A percentile compares a stretch with the other conserved stretches of the same genome.
Evolutionary conservation across 2,888 invertebrate species (phyloP).

Genomic region (Trypoxylon attenuatum): DNA sequence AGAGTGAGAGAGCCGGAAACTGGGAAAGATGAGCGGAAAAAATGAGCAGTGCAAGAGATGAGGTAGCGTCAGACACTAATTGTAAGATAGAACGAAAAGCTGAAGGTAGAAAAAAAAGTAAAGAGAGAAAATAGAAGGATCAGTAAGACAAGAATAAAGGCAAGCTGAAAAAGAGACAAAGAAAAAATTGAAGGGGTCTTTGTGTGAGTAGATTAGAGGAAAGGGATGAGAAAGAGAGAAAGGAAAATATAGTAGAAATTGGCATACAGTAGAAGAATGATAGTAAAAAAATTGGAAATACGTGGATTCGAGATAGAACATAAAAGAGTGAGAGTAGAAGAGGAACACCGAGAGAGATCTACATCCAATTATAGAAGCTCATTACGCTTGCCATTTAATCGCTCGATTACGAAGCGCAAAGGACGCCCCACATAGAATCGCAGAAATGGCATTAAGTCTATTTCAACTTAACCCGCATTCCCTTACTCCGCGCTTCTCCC

Average conservation of each 20-base stretch:
- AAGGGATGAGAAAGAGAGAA: background rate
- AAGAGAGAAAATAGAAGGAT: no score
- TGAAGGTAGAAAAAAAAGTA: no score
- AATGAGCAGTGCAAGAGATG: no score
- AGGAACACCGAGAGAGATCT: slow-evolving; percentile 1
- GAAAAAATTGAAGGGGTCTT: background rate
- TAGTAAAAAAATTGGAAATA: slow-evolving; percentile 16
- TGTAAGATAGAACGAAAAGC: no score
- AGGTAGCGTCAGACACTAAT: no score
- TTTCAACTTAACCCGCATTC: slow-evolving; percentile 14
- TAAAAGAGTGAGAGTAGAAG: background rate
- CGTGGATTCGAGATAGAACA: background rate
- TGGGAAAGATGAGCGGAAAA: no score
- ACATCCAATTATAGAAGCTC: slow-evolving; percentile 23
- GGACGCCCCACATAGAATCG: background rate
- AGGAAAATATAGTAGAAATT: slow-evolving; percentile 16
- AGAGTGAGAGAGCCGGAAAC: no score
- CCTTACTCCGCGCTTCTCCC: no score
- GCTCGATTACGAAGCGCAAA: slow-evolving; percentile 21
- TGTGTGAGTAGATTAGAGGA: background rate
- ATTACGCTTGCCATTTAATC: slow-evolving; percentile 20
- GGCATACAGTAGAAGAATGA: no score
- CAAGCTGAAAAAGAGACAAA: no score
- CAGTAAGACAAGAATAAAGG: no score
- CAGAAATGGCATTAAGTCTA: slow-evolving; percentile 5